Evolutionary conservation across 2,113 vertebrate species (phyloP), one percentile per base, ranked within the genome.

Genomic region (Sceloporus tristichus): DNA sequence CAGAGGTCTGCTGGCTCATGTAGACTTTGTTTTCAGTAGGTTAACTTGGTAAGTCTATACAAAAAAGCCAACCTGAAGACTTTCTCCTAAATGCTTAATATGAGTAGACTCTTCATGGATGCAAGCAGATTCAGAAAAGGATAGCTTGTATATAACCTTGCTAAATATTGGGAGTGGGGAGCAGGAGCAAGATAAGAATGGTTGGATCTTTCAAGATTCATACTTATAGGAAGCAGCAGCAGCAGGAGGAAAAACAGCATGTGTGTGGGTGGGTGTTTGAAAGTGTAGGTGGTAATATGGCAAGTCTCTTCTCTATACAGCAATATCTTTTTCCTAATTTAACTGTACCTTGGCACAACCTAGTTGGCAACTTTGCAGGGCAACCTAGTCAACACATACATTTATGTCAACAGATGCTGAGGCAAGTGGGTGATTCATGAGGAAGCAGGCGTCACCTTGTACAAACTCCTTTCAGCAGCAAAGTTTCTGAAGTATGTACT

Each of bases 321-420:
- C 85, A 75, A 89, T 92, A 84, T 90, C 29, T 87, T 90, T 65
- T 88, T 89, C 0, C 0, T n/a, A 62, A 71, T 88, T 74, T 87
- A 91, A 86, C 27, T 54, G 25, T 68, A 90, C 90, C 91, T 66
- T 21, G 54, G 90, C 79, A 59, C 68, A 77, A 88, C 62, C 70
- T 86, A 79, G 84, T 87, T 91, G 91, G 73, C 1, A 65, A 86
- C 84, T 87, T 9, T 91, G 90, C 86, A 38, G 89, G 90, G 86
- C 88, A 90, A 89, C 86, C 85, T 71, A 75, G 90, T 84, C 87
- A 79, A 83, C 91, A 66, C 5, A 3, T 53, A 86, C 88, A 88
- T 85, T 88, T 85, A 68, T 0, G 0, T 86, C 84, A 85, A 89
- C 86, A 91, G 89, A 85, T 70, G 70, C 79, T 9, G 88, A 92